Base-by-base conservation (phyloP, 2,888 invertebrate species). In the Pandemis corylana region DNA sequence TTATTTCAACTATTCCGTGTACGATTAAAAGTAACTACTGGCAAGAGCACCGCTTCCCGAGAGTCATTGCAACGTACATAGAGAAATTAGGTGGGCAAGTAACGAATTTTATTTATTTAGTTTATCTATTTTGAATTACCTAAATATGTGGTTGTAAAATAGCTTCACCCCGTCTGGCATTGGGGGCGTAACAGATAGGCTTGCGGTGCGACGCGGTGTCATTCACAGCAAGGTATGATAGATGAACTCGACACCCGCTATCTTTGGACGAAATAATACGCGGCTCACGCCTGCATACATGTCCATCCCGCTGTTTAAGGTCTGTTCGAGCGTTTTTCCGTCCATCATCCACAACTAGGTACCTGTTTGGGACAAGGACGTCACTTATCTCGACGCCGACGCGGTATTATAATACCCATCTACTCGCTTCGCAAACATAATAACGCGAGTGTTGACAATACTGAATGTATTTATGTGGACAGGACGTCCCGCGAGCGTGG, bases 371-470 rank as follows among this genome's bases (percentile, higher is more conserved):
- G 81, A 84, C 85, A 85, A 87, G 87, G 87, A 84, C 86, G 82
- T 76, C 80, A 83, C 82, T 85, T 86, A 87, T 87, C 86, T 85
- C 83, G 78, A 77, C 81, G 82, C 75, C 82, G 80, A 79, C 72
- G 80, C 81, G 77, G 70, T 83, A 84, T 84, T 85, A 87, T 84
- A 82, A 83, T 83, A 83, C 75, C 70, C 75, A 75, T 75, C 70
- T 53, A 71, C 83, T 83, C 83, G 84, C 85, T 84, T 79, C 79
- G 85, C 85, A 87, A 85, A 86, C 84, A 86, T 82, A 84, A 86
- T 85, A 82, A 83, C 79, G 77, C 72, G 78, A 82, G 80, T 83
- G 81, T 84, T 83, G 80, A 80, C 79, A 82, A 79, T 80, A 78
- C 76, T 69, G 75, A 73, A 70, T 75, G 74, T 75, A 77, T 79